Percentiles rank a stretch among this genome's conserved stretches.
Evolutionary conservation across 2,113 vertebrate species (phyloP).

Genomic region (Coryphaenoides rupestris): DNA sequence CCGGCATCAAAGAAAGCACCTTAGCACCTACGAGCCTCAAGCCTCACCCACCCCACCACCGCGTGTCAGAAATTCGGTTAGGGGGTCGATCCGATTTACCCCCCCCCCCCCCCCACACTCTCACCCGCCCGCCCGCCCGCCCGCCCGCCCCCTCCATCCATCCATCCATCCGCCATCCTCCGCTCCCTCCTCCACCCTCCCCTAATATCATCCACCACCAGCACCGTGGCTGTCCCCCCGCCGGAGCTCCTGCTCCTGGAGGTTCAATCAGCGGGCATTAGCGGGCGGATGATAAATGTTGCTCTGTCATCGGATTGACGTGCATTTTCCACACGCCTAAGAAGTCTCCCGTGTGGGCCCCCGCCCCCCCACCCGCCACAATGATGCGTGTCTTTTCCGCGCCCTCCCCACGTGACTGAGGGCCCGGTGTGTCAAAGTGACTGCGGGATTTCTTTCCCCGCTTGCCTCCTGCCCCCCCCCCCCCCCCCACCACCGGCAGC

Average conservation of each 20-base stretch:
- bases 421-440: constrained; percentile 22
- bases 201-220: constrained; percentile 2
- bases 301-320: constrained; percentile 46
- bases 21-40: constrained; percentile 16
- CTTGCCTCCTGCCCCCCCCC: no score
- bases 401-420: no score
- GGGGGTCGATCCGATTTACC: constrained; percentile 13
- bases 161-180: not conserved
- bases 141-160: not conserved
- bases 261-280: constrained; percentile 59
- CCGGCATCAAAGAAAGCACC: constrained; percentile 30
- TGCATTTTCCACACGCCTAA: constrained; percentile 33
- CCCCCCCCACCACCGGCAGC: no score
- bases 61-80: constrained; percentile 45
- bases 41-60: not conserved
- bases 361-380: no score
- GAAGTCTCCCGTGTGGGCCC: constrained; percentile 30
- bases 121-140: not conserved
- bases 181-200: not conserved
- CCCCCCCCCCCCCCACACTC: not conserved
- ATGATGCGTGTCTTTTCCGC: not conserved
- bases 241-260: constrained; percentile 46
- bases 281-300: constrained; percentile 57
- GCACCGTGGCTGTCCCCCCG: constrained; percentile 34
- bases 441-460: constrained; percentile 15